Evolutionary conservation across 2,113 vertebrate genomes (phyloP), one percentile per base, ranked within the genome.

Genomic region (Hyla sarda): DNA sequence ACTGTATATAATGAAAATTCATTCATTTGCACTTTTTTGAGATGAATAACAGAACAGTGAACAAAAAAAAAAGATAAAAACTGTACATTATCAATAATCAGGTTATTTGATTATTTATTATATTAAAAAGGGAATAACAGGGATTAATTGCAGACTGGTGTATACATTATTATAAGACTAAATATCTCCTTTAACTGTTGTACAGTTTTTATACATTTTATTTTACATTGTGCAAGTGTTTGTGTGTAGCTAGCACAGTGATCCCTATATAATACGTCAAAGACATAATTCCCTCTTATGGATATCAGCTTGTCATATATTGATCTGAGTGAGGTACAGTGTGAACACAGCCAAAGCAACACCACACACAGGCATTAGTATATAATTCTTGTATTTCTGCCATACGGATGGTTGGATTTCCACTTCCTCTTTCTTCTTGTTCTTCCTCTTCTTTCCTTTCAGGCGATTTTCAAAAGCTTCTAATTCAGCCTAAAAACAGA

Each of bases 401-500:
- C 97, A 97, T 0, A n/a, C 87, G 0, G 92, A 88, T 16, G 91
- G 94, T 82, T 93, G 92, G 60, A 91, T 52, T 85, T 93, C 91
- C 88, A 95, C 93, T 89, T 96, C 96, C 58, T 96, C 94, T 87
- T 93, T 95, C n/a, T 91, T 94, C 89, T 91, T 94, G 92, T 94
- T 97, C 76, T 93, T 96, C 92, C 97, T 96, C 54, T 96, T 92
- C 78, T 95, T 93, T 0, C 98, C 98, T 90, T 96, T 98, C 89
- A 97, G 93, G 23, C 97, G 95, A 89, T 98, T 99, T 93, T 98
- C 96, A 88, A 98, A 99, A 69, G 97, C 97, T 89, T 99, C 97
- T 88, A 98, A 91, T 93, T 99, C 98, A 89, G 97, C 97, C 98
- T 99, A 90, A 17, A 25, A 80, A 34, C 7, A 58, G 74, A 90